Evolutionary conservation across 2,888 invertebrate species (phyloP).

Genomic region (Aricia artaxerxes): DNA sequence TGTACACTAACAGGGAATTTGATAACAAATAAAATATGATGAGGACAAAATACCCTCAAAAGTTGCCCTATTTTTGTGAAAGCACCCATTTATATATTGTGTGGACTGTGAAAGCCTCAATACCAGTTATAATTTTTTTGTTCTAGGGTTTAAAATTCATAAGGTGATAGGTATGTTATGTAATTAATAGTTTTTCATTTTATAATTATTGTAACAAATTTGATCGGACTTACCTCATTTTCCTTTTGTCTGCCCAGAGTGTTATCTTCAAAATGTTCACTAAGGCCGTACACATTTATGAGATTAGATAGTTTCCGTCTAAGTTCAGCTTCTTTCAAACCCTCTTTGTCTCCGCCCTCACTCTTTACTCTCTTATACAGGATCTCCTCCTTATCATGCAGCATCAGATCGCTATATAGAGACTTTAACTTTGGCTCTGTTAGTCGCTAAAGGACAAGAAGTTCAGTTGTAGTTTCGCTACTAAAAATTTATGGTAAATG

Average conservation of each 20-base stretch:
- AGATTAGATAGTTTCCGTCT: slow-evolving; percentile 90
- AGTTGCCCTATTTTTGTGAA: too few species aligned
- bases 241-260: slow-evolving; percentile 80
- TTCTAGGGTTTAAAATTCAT: too few species aligned
- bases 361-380: slow-evolving; percentile 89
- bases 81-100: too few species aligned
- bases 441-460: slow-evolving; percentile 81
- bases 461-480: slow-evolving; percentile 3
- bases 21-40: too few species aligned
- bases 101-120: too few species aligned
- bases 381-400: slow-evolving; percentile 96
- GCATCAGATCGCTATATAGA: slow-evolving; percentile 91
- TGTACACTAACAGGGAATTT: too few species aligned
- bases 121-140: too few species aligned
- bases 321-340: slow-evolving; percentile 89
- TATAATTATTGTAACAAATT: neutral
- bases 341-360: slow-evolving; percentile 93
- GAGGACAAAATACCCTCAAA: too few species aligned
- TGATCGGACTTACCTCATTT: slow-evolving; percentile 66
- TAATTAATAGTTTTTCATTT: neutral
- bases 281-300: slow-evolving; percentile 89
- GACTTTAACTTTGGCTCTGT: slow-evolving; percentile 92
- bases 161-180: too few species aligned
- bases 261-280: slow-evolving; percentile 89
- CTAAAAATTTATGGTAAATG: neutral